Percentiles rank a stretch among this genome's conserved stretches.
phyloP scores from a whole-genome alignment of 2,797 vertebrate species.

The Acanthurus leucopareius region DNA sequence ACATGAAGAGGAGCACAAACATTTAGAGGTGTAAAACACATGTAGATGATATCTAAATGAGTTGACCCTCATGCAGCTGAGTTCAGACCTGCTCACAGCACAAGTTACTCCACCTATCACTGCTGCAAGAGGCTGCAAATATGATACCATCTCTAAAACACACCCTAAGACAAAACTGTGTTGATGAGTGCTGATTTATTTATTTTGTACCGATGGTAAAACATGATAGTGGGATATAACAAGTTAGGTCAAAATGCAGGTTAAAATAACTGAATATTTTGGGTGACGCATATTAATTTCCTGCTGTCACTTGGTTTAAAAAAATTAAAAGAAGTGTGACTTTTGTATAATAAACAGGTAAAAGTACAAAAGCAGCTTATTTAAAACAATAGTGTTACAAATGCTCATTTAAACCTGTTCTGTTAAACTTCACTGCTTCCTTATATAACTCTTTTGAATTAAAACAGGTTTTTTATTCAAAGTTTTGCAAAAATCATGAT shows the following conservation, averaged over 20 bases:
- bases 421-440: neutral
- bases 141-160: fast-evolving
- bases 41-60: neutral
- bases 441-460: neutral
- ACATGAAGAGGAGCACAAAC: too few relatives aligned
- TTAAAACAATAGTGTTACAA: too few relatives aligned
- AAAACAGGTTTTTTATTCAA: neutral
- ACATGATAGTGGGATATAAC: neutral
- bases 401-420: neutral
- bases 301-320: neutral
- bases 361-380: neutral
- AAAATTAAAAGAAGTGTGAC: neutral
- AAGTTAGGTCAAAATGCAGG: too few relatives aligned
- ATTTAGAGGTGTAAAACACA: too few relatives aligned
- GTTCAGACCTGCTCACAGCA: neutral
- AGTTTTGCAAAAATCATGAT: neutral
- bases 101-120: neutral
- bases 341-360: neutral
- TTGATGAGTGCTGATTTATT: neutral
- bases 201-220: neutral
- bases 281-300: too few relatives aligned
- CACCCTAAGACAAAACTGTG: neutral
- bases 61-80: neutral
- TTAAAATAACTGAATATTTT: neutral
- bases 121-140: neutral